Percentiles rank a stretch among this genome's conserved stretches.
Conservation (phyloP, 2,797 vertebrate species). For the Rhodeus uyekii region DNA sequence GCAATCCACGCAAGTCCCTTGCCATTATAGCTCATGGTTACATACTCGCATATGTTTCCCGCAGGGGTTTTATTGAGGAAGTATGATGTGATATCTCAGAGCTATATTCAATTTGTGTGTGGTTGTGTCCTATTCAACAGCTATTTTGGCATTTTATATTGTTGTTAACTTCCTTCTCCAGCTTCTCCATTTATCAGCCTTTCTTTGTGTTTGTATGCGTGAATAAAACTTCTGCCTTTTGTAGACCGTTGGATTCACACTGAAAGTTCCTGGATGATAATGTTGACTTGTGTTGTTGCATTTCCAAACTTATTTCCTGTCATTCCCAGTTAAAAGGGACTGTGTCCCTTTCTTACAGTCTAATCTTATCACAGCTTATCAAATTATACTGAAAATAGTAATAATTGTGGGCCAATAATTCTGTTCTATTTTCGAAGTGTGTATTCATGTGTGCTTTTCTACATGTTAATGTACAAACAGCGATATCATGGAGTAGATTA, state of each 20-base stretch:
- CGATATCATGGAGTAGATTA: not conserved
- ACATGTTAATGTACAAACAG: not conserved
- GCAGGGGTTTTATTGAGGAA: constrained; percentile 1
- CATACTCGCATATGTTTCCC: not conserved
- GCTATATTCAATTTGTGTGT: not conserved
- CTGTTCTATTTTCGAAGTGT: not conserved
- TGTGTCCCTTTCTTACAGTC: not conserved
- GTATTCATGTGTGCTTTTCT: not conserved
- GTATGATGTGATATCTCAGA: constrained; percentile 17
- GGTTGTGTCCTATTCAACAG: not conserved
- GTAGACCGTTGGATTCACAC: not conserved
- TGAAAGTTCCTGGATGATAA: not conserved
- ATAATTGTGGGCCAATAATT: not conserved
- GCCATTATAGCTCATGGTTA: not conserved
- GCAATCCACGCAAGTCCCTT: not conserved
- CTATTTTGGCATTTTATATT: not conserved
- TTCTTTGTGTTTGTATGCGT: not conserved
- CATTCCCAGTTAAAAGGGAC: not conserved
- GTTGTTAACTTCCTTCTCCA: not conserved
- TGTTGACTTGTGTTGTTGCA: not conserved
- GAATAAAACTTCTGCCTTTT: not conserved
- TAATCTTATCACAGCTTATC: not conserved
- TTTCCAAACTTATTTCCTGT: not conserved
- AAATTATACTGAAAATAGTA: not conserved
- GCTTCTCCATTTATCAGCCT: not conserved